Conservation (phyloP, 1,140 invertebrate species). For the Pseudomyrmex concolor region DNA sequence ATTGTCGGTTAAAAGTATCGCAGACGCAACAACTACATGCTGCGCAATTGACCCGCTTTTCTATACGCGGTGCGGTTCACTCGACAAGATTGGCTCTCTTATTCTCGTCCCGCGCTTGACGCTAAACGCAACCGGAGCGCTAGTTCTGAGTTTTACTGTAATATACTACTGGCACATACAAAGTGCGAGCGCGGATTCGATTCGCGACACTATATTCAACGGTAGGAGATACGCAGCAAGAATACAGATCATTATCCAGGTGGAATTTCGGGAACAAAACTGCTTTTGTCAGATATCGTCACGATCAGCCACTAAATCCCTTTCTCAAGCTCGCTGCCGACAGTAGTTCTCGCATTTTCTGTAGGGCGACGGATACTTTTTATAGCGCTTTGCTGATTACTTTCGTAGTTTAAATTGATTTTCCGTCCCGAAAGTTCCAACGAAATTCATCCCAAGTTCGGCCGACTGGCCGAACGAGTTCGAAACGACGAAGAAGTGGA, state of each 20-base stretch:
- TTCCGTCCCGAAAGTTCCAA: conserved; percentile 39
- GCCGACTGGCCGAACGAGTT: conserved; percentile 45
- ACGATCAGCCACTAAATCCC: conserved; percentile 6
- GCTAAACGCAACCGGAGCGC: conserved; percentile 11
- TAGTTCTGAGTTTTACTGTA: conserved; percentile 28
- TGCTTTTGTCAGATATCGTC: not conserved
- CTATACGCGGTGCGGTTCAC: conserved; percentile 22
- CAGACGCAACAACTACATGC: conserved; percentile 22
- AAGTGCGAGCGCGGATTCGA: conserved; percentile 1
- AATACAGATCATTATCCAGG: conserved; percentile 44
- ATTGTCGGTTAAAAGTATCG: conserved; percentile 33
- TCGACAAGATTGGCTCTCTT: conserved; percentile 45
- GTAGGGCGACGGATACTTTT: conserved; percentile 49
- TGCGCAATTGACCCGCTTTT: conserved; percentile 48
- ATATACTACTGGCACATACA: conserved; percentile 12
- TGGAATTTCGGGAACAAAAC: conserved; percentile 10
- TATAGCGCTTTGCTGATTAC: conserved; percentile 39
- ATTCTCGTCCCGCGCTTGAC: conserved; percentile 36
- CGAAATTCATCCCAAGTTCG: conserved; percentile 55
- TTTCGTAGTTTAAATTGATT: conserved; percentile 57
- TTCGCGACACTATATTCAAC: conserved; percentile 22
- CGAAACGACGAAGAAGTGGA: conserved; percentile 42
- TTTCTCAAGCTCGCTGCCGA: conserved; percentile 13
- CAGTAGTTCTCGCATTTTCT: conserved; percentile 49
- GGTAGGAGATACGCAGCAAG: conserved; percentile 9